phyloP scores from a whole-genome alignment of 2,888 invertebrate species.

The Chymomyza caudatula region DNA sequence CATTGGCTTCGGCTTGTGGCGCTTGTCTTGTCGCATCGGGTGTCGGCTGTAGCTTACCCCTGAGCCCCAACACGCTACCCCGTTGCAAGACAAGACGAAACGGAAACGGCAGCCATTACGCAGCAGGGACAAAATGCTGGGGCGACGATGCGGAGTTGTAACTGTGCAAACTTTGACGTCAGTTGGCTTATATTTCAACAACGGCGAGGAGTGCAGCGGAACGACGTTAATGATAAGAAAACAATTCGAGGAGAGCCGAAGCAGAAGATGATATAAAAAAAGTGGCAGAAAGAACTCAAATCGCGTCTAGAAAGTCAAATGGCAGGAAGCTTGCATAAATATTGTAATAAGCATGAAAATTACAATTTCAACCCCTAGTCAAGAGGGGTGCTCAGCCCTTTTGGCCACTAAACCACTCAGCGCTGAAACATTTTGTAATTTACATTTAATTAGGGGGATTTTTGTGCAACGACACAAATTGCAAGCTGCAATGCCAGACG shows the following conservation, averaged over 20 bases:
- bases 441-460: constrained; percentile 69
- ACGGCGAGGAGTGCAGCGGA: constrained; percentile 16
- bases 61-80: background rate
- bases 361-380: constrained; percentile 48
- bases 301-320: constrained; percentile 29
- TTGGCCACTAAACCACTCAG: constrained; percentile 28
- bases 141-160: constrained; percentile 34
- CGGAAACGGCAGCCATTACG: constrained; percentile 66
- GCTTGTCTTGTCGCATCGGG: background rate
- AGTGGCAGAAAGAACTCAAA: background rate
- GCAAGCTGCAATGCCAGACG: constrained; percentile 27
- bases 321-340: constrained; percentile 55
- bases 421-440: constrained; percentile 67
- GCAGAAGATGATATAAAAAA: background rate
- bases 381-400: background rate
- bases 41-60: background rate
- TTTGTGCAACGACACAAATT: constrained; percentile 50
- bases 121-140: constrained; percentile 4
- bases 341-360: constrained; percentile 70
- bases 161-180: constrained; percentile 48
- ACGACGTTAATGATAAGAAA: constrained; percentile 63
- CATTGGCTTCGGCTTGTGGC: constrained; percentile 8
- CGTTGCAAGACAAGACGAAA: background rate
- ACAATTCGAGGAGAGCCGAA: constrained; percentile 44
- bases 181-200: constrained; percentile 63